A percentile compares a stretch with the other conserved stretches of the same genome.
phyloP scores from a whole-genome alignment of 2,797 vertebrate genomes.

The Balearica regulorum region DNA sequence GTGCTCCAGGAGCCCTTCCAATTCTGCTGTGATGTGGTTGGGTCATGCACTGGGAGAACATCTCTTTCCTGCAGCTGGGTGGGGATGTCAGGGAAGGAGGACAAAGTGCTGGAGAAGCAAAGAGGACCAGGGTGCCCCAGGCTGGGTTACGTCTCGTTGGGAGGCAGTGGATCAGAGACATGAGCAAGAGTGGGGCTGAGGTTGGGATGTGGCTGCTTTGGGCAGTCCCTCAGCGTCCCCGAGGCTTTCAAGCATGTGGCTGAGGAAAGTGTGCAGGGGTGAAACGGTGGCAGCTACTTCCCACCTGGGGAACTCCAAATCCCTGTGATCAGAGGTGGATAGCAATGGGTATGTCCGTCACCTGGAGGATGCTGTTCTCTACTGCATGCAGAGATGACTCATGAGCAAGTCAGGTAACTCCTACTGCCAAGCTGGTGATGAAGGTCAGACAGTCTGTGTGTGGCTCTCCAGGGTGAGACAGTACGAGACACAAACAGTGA shows the following conservation, averaged over 20 bases:
- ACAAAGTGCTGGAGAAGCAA: background rate
- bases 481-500: background rate
- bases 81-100: background rate
- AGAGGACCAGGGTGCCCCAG: background rate
- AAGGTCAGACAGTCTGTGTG: background rate
- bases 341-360: background rate
- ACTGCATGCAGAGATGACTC: background rate
- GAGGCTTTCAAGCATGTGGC: background rate
- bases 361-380: background rate
- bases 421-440: conserved; percentile 21
- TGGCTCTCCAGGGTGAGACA: background rate
- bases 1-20: conserved; percentile 43
- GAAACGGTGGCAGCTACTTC: background rate
- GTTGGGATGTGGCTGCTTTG: background rate
- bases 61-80: conserved; percentile 2
- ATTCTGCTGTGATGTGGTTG: background rate
- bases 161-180: background rate
- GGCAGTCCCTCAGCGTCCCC: background rate
- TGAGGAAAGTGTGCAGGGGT: background rate
- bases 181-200: background rate
- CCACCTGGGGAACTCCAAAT: background rate
- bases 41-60: conserved; percentile 27
- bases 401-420: conserved; percentile 23
- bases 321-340: background rate
- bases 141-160: background rate